Evolutionary conservation across 2,797 vertebrate genomes (phyloP).

Genomic region (Eulemur albifrons): DNA sequence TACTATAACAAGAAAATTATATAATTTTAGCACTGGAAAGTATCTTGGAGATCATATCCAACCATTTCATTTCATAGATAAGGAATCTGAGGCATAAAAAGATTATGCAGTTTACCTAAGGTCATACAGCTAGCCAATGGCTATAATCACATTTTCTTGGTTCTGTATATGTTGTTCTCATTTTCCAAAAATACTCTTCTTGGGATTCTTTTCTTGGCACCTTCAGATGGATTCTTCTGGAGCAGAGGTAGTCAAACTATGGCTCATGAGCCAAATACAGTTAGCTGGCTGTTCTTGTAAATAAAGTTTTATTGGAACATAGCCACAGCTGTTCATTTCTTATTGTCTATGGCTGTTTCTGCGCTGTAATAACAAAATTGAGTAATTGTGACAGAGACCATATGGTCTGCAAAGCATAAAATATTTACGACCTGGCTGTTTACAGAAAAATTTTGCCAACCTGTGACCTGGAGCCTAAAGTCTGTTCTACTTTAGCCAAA

Average conservation of each 20-base stretch:
- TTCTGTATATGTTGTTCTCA: not conserved
- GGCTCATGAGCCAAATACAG: not conserved
- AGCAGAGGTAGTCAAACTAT: not conserved
- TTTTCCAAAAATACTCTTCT: not conserved
- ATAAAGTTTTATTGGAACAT: constrained; percentile 31
- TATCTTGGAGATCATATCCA: not conserved
- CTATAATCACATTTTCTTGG: not conserved
- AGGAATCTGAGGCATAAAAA: not conserved
- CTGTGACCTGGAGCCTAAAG: not conserved
- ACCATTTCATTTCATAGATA: constrained; percentile 2
- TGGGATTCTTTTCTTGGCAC: not conserved
- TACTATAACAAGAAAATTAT: not conserved
- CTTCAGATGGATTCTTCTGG: not conserved
- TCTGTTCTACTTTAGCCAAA: not conserved
- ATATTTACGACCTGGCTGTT: not conserved
- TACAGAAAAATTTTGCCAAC: not conserved
- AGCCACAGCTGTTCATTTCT: not conserved
- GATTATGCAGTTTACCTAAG: not conserved
- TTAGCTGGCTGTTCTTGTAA: not conserved
- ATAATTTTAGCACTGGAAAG: not conserved
- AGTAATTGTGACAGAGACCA: constrained; percentile 2
- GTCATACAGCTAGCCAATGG: not conserved
- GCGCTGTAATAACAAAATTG: not conserved
- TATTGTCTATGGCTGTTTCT: not conserved
- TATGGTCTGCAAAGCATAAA: not conserved